Conservation (phyloP, 1,140 invertebrate genomes). For the Mizuhopecten yessoensis region DNA sequence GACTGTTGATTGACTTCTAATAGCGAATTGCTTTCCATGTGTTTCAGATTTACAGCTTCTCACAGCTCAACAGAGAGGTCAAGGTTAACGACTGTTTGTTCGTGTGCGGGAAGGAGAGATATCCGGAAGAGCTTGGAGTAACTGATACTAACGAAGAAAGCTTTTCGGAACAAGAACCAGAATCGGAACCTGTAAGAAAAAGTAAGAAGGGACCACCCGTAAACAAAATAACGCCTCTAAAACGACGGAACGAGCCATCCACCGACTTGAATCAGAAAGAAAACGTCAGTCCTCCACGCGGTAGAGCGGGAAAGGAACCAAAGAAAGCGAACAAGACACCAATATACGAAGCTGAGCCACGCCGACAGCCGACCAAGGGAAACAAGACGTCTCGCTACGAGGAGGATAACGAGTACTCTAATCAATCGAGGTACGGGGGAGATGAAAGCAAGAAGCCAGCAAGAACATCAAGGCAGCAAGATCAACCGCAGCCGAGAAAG, state of each 20-base stretch:
- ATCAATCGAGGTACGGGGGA: background rate
- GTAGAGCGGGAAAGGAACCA: background rate
- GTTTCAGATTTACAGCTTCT: slow-evolving; percentile 54
- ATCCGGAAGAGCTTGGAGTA: slow-evolving; percentile 44
- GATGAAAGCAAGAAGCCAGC: background rate
- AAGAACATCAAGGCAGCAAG: background rate
- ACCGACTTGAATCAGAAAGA: background rate
- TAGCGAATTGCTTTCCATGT: background rate
- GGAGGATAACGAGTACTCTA: background rate
- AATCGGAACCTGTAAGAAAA: slow-evolving; percentile 40
- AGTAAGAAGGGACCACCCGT: slow-evolving; percentile 7
- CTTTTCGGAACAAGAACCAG: slow-evolving; percentile 3
- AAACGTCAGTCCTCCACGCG: background rate
- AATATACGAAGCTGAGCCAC: background rate
- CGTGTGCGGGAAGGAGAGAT: slow-evolving; percentile 45
- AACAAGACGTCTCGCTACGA: background rate
- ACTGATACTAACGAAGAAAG: background rate
- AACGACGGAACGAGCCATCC: background rate
- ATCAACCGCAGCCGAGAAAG: background rate
- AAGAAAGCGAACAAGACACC: background rate
- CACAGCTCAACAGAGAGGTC: slow-evolving; percentile 44
- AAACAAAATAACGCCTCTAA: background rate
- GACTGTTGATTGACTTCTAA: no score
- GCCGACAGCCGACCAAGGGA: background rate
- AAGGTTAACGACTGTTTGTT: slow-evolving; percentile 43